Base-by-base conservation (phyloP, 2,888 invertebrate species). In the Aspidapion aeneum region DNA sequence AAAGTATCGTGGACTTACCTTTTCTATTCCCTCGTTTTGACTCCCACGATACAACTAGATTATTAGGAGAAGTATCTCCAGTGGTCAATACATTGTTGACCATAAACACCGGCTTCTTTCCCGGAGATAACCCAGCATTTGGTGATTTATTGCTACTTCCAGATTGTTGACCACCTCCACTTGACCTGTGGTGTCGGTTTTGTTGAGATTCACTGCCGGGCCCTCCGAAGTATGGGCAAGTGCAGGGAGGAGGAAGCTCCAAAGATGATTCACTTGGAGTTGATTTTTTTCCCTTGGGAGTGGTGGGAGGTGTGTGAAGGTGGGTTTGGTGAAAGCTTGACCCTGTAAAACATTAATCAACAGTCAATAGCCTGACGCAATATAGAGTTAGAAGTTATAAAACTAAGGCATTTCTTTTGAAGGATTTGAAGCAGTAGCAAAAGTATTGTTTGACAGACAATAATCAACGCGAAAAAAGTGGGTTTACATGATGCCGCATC, bases 161-260 rank as follows among this genome's bases (percentile, higher is more conserved):
- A 5, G 19, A 56, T 7, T 56, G n/a, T 55, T n/a, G 22, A 12
- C 21, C 55, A 21, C 19, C 5, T n/a, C n/a, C n/a, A n/a, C n/a
- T n/a, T n/a, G n/a, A n/a, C n/a, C n/a, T n/a, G n/a, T n/a, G n/a
- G n/a, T 55, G 35, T 21, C 48, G n/a, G 18, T 19, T 22, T 69
- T 67, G 0, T 69, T 67, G 0, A 9, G 52, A 17, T 17, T 52
- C 19, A 35, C 35, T 12, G 64, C 64, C 12, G 35, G 35, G 12
- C 86, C 89, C 86, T 0, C 92, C 91, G 73, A 93, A 91, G 72
- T 92, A 92, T 0, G 91, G 91, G 73, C 92, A 91, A 0, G 91
- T 90, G 76, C 91, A 92, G 0, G 91, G 90, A 0, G 90, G 89
- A 1, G 91, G 90, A 50, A 91, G 75, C 7, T 86, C 82, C 20